A percentile compares a stretch with the other conserved stretches of the same genome.
Evolutionary conservation across 2,797 vertebrate genomes (phyloP).

Genomic region (Galago senegalensis): DNA sequence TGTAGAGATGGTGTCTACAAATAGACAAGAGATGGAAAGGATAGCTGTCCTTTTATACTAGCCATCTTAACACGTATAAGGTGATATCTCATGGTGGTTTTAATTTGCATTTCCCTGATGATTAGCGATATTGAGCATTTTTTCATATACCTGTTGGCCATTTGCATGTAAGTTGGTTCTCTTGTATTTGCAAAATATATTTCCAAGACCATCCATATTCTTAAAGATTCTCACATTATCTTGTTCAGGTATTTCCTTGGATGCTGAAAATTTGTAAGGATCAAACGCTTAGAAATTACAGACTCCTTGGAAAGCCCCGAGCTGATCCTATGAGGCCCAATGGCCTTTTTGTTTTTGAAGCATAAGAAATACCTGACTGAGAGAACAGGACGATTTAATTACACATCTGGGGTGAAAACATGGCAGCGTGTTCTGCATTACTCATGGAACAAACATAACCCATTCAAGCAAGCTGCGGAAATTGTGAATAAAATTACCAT

Average conservation of each 20-base stretch:
- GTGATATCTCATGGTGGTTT: not conserved
- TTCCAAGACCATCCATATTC: not conserved
- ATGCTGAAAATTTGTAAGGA: not conserved
- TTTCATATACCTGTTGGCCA: not conserved
- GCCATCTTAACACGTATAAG: not conserved
- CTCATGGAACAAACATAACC: slow-evolving; percentile 54
- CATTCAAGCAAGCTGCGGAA: slow-evolving; percentile 65
- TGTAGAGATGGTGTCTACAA: not conserved
- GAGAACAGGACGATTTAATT: slow-evolving; percentile 66
- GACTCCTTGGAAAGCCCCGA: not conserved
- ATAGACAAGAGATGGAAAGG: no score
- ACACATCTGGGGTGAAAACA: slow-evolving; percentile 55
- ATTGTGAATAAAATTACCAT: slow-evolving; percentile 62
- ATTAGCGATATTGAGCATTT: not conserved
- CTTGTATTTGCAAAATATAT: slow-evolving; percentile 54
- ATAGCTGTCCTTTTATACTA: not conserved
- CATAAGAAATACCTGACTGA: slow-evolving; percentile 13
- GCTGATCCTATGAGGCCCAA: not conserved
- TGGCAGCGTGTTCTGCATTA: slow-evolving; percentile 47
- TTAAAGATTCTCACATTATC: not conserved
- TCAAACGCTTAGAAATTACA: not conserved
- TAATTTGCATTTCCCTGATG: not conserved
- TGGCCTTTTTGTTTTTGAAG: slow-evolving; percentile 28
- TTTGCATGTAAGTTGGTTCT: not conserved
- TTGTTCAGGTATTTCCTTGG: not conserved